phyloP scores from a whole-genome alignment of 2,113 vertebrate genomes.

The Chamaea fasciata region DNA sequence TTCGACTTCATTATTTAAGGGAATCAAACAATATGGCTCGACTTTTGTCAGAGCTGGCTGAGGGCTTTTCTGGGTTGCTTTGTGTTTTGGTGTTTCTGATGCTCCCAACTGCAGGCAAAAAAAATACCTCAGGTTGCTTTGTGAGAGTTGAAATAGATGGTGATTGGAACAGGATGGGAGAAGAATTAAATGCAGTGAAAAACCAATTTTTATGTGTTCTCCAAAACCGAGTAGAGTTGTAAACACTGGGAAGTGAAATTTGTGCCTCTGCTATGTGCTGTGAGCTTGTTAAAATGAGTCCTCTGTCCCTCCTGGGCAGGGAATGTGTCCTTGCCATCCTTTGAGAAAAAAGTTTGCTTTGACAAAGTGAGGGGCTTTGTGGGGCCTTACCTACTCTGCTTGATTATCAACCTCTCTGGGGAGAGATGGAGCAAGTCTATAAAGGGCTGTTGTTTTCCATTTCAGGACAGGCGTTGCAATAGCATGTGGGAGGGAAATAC shows the following conservation, averaged over 20 bases:
- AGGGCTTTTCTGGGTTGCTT: background rate
- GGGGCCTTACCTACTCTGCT: background rate
- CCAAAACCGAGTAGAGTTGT: background rate
- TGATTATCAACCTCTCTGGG: background rate
- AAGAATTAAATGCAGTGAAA: background rate
- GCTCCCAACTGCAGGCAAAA: background rate
- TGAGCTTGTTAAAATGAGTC: background rate
- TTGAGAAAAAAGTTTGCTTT: background rate
- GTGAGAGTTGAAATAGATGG: background rate
- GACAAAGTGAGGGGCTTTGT: background rate
- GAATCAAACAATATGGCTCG: background rate
- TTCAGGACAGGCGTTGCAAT: background rate
- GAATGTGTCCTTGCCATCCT: background rate
- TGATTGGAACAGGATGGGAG: background rate
- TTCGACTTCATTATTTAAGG: background rate
- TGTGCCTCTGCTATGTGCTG: background rate
- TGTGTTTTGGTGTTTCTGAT: background rate
- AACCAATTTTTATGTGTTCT: background rate
- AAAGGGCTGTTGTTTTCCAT: background rate
- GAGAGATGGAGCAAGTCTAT: background rate
- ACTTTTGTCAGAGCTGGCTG: background rate
- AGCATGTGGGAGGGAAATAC: background rate
- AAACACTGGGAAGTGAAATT: background rate
- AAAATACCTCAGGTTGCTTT: background rate
- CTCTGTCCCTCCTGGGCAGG: background rate